Evolutionary conservation across 2,113 vertebrate species (phyloP).

Genomic region (Grus americana): DNA sequence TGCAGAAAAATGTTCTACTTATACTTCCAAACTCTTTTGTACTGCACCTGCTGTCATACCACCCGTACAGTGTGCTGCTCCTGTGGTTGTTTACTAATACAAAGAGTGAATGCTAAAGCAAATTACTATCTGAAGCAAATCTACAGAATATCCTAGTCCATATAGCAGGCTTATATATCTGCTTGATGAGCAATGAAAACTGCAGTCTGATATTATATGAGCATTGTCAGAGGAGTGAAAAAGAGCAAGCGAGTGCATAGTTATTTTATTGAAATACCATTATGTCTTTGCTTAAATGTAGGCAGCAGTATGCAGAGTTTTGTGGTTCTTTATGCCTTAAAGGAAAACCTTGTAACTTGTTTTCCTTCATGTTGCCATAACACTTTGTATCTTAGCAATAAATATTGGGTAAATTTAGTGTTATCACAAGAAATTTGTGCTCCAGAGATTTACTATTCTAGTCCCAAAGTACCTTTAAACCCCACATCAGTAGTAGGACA

Average conservation of each 20-base stretch:
- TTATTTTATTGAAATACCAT: neutral
- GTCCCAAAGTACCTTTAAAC: conserved; percentile 40
- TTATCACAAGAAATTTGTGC: conserved; percentile 50
- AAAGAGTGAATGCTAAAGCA: neutral
- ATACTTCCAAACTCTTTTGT: neutral
- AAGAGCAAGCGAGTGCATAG: neutral
- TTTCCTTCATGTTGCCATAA: conserved; percentile 60
- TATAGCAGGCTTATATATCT: neutral
- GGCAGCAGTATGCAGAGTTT: neutral
- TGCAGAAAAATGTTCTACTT: neutral
- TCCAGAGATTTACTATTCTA: conserved; percentile 42
- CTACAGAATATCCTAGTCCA: neutral
- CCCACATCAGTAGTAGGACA: neutral
- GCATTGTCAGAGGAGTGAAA: neutral
- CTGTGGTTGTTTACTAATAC: neutral
- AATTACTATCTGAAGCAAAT: neutral
- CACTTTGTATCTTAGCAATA: conserved; percentile 61
- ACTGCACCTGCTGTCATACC: neutral
- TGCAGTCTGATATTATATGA: neutral
- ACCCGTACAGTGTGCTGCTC: accelerated
- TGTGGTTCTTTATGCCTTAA: neutral
- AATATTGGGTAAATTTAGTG: conserved; percentile 32
- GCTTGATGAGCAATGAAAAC: neutral
- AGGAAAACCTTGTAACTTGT: conserved; percentile 57
- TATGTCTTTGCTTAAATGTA: neutral